Evolutionary conservation across 2,113 vertebrate species (phyloP), one percentile per base, ranked within the genome.

Genomic region (Coregonus clupeaformis): DNA sequence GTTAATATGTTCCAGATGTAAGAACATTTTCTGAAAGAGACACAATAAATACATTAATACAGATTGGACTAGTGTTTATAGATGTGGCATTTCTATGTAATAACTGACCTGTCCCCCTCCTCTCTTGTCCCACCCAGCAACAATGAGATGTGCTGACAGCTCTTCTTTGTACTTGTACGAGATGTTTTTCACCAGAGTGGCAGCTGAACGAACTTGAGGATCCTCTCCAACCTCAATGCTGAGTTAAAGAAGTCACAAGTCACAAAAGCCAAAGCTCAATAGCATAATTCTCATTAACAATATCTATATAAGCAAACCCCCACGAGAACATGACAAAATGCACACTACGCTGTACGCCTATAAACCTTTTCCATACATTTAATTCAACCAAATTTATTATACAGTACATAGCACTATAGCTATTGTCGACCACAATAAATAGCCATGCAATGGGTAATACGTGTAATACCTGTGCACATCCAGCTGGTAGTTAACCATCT

Each of bases 111-210:
- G 96, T 22, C 95, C 96, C 0, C 93, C 92, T 2, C 60, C 73
- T 42, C 73, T 87, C 32, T 74, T 83, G 89, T 97, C 96, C 95
- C 96, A 97, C 20, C 95, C 96, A 0, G 94, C 95, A 30, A 96
- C 92, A 20, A 97, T 93, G 6, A 97, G 94, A 72, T 96, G 94
- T 0, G 95, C 95, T 0, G 91, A 92, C 59, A 97, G 82, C 42
- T 97, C 96, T 71, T 97, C 96, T 69, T 94, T 94, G 62, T 96
- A 94, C 60, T 95, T 95, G 82, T 96, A 97, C 1, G 91, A 93
- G 77, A 96, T 93, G 71, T 94, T 95, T 68, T 72, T 94, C 69
- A 96, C 94, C 72, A 96, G 78, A 0, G 90, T 93, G 0, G 96
- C 95, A 29, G 95, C 95, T 4, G 96, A 94, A 24, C 92, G 71